A percentile compares a stretch with the other conserved stretches of the same genome.
Evolutionary conservation across 1,140 invertebrate genomes (phyloP).

Genomic region (Radopholus similis): DNA sequence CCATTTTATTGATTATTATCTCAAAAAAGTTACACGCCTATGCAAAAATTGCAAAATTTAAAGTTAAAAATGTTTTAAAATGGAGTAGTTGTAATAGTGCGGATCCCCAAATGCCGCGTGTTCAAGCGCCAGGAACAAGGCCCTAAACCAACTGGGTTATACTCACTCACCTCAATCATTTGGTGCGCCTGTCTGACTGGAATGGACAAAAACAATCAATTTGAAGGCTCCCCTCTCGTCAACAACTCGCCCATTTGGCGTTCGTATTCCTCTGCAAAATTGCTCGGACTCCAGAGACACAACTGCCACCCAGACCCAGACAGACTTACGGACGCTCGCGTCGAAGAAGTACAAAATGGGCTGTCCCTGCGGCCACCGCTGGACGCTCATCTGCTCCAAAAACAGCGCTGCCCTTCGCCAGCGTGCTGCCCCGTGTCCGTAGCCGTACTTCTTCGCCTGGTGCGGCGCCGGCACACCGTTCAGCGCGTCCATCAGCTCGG

Average conservation of each 20-base stretch:
- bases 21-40: too few species aligned
- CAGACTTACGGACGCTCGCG: too few species aligned
- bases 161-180: slow-evolving; percentile 11
- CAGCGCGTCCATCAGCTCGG: slow-evolving; percentile 28
- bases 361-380: slow-evolving; percentile 32
- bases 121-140: slow-evolving; percentile 14
- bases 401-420: slow-evolving; percentile 6
- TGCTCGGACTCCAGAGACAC: too few species aligned
- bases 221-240: neutral
- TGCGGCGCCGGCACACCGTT: slow-evolving; percentile 34
- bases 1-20: neutral
- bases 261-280: slow-evolving; percentile 23
- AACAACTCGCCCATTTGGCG: slow-evolving; percentile 11
- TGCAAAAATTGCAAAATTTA: too few species aligned
- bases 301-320: too few species aligned
- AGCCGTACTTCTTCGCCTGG: neutral
- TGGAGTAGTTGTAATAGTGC: too few species aligned
- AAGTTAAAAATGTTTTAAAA: too few species aligned
- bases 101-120: too few species aligned
- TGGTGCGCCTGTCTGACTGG: slow-evolving; percentile 34
- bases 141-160: neutral
- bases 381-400: slow-evolving; percentile 8
- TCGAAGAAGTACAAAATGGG: slow-evolving; percentile 46
- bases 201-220: neutral
- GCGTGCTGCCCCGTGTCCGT: slow-evolving; percentile 9